Evolutionary conservation across 2,113 vertebrate genomes (phyloP), one percentile per base, ranked within the genome.

Genomic region (Apteryx owenii): DNA sequence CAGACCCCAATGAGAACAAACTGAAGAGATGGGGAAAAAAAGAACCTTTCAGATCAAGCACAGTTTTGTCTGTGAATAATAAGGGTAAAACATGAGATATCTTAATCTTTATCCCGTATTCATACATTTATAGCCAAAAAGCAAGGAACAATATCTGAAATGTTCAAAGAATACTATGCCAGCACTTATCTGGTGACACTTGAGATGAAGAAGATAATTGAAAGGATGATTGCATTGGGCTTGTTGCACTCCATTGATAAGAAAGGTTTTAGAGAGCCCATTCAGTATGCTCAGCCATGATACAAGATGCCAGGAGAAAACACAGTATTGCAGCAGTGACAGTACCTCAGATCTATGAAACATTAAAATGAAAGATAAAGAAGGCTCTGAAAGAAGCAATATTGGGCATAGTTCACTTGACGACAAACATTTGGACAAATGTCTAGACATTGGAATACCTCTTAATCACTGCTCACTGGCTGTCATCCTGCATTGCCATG

Each of bases 131-230:
- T 88, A 95, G 93, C 86, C 92, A 95, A 96, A 97, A 96, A 91
- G 78, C 93, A 89, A 93, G 65, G 82, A 96, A 95, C 91, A 92
- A 78, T 96, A 90, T 96, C 95, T 94, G 96, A 94, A 96, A 96
- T 86, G 77, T 96, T 97, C 87, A 77, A 97, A 93, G 95, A 97
- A 97, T 94, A 88, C 88, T 86, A 81, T 87, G 76, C 95, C 90
- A 94, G 94, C 87, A 94, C 95, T 97, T 95, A 97, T 95, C 95
- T 93, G 94, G 94, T 95, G 91, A 96, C 95, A 96, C 96, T 98
- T 90, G 88, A 97, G 94, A 96, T 97, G 95, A 95, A 97, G 95
- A 87, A 91, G 97, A 96, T 98, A 97, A 96, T 96, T 97, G 96
- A 97, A 96, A 93, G 94, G 90, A 96, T 97, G 96, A 97, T 97